Evolutionary conservation across 1,140 invertebrate genomes (phyloP), one percentile per base, ranked within the genome.

Genomic region (Megathymus violae): DNA sequence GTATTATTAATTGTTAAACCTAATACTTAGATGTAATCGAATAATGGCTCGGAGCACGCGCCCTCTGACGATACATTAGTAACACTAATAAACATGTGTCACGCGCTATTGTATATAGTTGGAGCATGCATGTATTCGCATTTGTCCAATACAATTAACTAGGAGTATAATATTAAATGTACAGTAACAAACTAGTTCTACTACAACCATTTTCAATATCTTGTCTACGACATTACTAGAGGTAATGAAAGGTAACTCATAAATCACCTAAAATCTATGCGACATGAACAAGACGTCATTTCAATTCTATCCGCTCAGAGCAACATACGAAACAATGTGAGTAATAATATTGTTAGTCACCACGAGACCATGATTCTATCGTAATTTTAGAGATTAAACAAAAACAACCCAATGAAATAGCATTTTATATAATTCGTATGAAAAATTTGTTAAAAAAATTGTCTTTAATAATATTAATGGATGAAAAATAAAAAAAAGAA

Each of bases 361-460:
- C 19, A 3, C 5, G 2, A 22, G 19, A 22, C 19, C 2, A 22
- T 22, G 19, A 5, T 22, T 3, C 19, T 22, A 36, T n/a, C 34
- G 4, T 36, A 27, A 52, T 38, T 34, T 5, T 15, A 11, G 47
- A 43, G 1, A 62, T 4, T 46, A 69, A 73, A 70, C 65, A 62
- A 76, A 75, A 44, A 56, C 31, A 76, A 59, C 36, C 56, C 71
- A 51, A 65, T 72, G 71, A 66, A 74, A 68, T 75, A 62, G 68
- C 73, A 84, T 86, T 84, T 82, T 82, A 87, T 86, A 87, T 86
- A 88, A 86, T 89, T 84, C 74, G 73, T 82, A 82, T 83, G 79
- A 88, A 85, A 87, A 87, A 81, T 80, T 82, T 73, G 81, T 82
- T 78, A 80, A 82, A 82, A 31, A 83, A 82, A 81, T 44, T 88